These are phyloP conservation scores for Lutjanus erythropterus DNA, from an alignment of 2,113 vertebrate genomes.

Conservation along the genomic window DNA sequence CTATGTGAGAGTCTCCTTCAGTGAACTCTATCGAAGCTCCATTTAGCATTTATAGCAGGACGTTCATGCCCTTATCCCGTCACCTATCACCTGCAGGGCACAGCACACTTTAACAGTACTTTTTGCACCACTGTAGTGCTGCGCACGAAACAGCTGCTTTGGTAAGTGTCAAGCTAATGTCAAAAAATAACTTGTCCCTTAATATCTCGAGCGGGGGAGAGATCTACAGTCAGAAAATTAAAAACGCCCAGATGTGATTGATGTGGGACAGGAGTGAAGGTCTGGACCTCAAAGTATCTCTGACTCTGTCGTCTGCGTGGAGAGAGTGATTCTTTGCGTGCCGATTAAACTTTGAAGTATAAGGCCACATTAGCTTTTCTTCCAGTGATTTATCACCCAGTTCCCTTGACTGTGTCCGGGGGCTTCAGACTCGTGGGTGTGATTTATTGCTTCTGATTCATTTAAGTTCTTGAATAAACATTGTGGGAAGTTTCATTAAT, in stretches of 20 bases:
- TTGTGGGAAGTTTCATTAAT: slow-evolving; percentile 67
- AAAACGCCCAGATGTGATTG: slow-evolving; percentile 63
- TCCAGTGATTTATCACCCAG: slow-evolving; percentile 73
- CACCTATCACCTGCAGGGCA: background rate
- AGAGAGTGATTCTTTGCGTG: slow-evolving; percentile 71
- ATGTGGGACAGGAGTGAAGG: slow-evolving; percentile 77
- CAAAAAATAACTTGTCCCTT: slow-evolving; percentile 52
- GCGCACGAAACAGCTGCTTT: slow-evolving; percentile 57
- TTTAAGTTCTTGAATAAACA: slow-evolving; percentile 76
- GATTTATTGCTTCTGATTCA: slow-evolving; percentile 67
- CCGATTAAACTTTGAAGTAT: slow-evolving; percentile 76
- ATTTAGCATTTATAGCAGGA: background rate
- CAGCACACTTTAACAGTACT: background rate
- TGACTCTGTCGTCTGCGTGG: slow-evolving; percentile 37
- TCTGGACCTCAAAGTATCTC: slow-evolving; percentile 61
- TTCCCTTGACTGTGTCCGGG: slow-evolving; percentile 81
- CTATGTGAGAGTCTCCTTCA: background rate
- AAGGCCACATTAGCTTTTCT: slow-evolving; percentile 79
- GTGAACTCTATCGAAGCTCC: background rate
- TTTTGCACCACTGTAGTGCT: background rate
- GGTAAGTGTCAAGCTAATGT: slow-evolving; percentile 47
- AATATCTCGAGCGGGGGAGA: slow-evolving; percentile 35
- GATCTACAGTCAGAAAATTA: slow-evolving; percentile 57
- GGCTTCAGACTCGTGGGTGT: slow-evolving; percentile 42
- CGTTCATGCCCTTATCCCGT: background rate